Evolutionary conservation across 1,140 invertebrate genomes (phyloP).

Genomic region (Samia ricini): DNA sequence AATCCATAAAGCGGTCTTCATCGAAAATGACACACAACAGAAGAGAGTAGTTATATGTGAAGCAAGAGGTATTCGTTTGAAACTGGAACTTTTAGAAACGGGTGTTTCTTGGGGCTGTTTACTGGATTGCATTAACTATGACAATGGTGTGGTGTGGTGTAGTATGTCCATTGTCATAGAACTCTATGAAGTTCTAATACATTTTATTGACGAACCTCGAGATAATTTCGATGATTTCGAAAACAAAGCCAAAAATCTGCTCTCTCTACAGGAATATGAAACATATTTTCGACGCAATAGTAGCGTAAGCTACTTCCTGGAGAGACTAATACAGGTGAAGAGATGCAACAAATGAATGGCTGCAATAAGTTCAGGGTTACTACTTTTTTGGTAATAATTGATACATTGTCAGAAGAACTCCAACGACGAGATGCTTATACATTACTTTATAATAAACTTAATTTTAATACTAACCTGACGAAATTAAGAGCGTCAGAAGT

Average conservation of each 20-base stretch:
- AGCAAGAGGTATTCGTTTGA: conserved; percentile 17
- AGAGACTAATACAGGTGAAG: not conserved
- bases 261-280: no score
- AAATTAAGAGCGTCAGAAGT: no score
- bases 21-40: conserved; percentile 19
- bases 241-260: no score
- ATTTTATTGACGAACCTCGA: not conserved
- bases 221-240: no score
- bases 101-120: no score
- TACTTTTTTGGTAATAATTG: no score
- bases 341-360: not conserved
- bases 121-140: conserved; percentile 12
- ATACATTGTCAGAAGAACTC: no score
- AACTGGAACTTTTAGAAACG: no score
- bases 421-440: no score
- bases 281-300: not conserved
- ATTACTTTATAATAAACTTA: no score
- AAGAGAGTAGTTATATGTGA: conserved; percentile 19
- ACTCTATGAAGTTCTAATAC: not conserved
- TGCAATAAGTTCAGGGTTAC: no score
- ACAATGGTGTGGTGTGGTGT: conserved; percentile 14
- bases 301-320: not conserved
- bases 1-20: conserved; percentile 16
- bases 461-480: no score
- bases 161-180: not conserved